Conservation (phyloP, 1,140 invertebrate genomes). For the Macrostomum lignano region DNA sequence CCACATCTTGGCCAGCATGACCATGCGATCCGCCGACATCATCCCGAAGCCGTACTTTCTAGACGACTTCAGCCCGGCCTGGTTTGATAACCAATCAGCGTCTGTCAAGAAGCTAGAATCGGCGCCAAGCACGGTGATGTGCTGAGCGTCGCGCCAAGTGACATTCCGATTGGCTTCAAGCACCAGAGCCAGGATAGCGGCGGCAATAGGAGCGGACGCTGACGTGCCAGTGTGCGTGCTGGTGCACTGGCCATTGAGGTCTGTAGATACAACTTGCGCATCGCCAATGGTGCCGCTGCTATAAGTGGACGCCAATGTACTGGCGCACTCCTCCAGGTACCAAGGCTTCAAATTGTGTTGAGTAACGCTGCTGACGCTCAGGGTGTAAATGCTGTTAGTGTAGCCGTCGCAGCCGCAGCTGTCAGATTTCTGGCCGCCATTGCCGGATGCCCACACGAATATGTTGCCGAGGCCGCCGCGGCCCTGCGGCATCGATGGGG, state of each 20-base stretch:
- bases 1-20: too few species aligned
- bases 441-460: constrained; percentile 31
- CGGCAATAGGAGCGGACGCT: constrained; percentile 73
- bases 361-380: constrained; percentile 24
- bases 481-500: constrained; percentile 11
- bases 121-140: constrained; percentile 67
- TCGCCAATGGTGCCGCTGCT: constrained; percentile 46
- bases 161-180: constrained; percentile 65
- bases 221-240: constrained; percentile 42
- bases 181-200: constrained; percentile 74
- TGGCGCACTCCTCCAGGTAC: constrained; percentile 90
- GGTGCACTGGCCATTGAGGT: constrained; percentile 47
- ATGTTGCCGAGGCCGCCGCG: constrained; percentile 22
- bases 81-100: constrained; percentile 13
- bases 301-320: constrained; percentile 74
- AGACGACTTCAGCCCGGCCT: constrained; percentile 8
- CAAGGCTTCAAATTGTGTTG: constrained; percentile 8
- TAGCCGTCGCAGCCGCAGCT: constrained; percentile 29
- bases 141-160: constrained; percentile 80
- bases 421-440: constrained; percentile 26
- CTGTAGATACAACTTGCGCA: constrained; percentile 35
- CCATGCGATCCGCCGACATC: too few species aligned
- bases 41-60: too few species aligned
- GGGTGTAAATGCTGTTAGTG: constrained; percentile 21
- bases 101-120: constrained; percentile 32